Evolutionary conservation across 2,113 vertebrate genomes (phyloP).

Genomic region (Eurystomus gularis): DNA sequence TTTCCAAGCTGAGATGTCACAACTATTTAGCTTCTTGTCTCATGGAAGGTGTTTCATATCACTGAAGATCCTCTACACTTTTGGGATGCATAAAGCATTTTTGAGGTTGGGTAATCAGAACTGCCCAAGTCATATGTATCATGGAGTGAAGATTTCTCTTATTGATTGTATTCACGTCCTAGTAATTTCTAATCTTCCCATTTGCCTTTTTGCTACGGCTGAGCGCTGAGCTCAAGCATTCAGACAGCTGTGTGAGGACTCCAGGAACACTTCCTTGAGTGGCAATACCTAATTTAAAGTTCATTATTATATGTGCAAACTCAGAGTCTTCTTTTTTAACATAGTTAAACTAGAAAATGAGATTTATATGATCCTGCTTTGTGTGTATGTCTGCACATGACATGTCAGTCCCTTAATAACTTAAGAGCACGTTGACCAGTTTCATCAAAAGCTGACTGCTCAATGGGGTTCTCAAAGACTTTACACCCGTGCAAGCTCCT

Average conservation of each 20-base stretch:
- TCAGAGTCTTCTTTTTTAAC: not conserved
- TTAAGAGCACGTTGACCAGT: not conserved
- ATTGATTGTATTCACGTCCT: not conserved
- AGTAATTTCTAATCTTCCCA: not conserved
- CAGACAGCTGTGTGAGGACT: not conserved
- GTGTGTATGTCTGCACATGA: not conserved
- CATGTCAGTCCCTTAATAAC: not conserved
- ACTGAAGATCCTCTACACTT: not conserved
- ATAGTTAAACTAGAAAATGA: constrained; percentile 12
- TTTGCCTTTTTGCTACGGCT: not conserved
- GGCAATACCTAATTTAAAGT: not conserved
- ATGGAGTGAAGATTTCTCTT: not conserved
- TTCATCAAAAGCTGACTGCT: not conserved
- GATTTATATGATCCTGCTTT: not conserved
- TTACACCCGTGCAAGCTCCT: not conserved
- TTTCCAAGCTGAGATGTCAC: not conserved
- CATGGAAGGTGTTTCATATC: not conserved
- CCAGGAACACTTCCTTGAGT: not conserved
- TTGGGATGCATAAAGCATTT: not conserved
- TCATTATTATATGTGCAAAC: not conserved
- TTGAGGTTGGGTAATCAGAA: not conserved
- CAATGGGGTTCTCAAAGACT: not conserved
- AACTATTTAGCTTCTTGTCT: not conserved
- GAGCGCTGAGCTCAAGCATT: not conserved
- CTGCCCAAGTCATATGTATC: not conserved